Evolutionary conservation across 2,113 vertebrate genomes (phyloP), one percentile per base, ranked within the genome.

Genomic region (Nasalis larvatus): DNA sequence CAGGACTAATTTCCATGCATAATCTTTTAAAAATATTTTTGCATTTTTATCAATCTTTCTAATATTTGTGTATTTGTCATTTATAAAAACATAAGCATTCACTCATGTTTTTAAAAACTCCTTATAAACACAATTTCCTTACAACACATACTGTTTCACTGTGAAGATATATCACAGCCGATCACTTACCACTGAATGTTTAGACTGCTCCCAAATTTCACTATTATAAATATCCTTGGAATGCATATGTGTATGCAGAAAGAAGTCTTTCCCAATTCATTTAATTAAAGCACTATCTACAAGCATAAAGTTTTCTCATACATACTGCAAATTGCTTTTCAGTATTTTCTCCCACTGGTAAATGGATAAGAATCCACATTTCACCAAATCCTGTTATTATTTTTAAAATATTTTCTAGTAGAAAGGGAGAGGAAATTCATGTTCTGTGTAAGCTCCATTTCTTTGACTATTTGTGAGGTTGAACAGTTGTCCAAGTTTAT

Each of bases 361-460:
- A 71, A 85, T 93, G 30, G 20, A 20, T 52, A 93, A 89, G 52
- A 93, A 84, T 78, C 35, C 35, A 77, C 27, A 25, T 27, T 84
- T 92, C 9, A 84, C n/a, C 17, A 78, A 89, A 25, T 18, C n/a
- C 77, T 92, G 30, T 8, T 25, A 42, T 60, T 49, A 37, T 42
- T 86, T 90, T 60, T 82, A 89, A 93, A 58, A 68, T 49, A 76
- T 93, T 93, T 94, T 73, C 71, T 80, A 25, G n/a, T n/a, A 77
- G 17, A 40, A 71, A 86, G 21, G 23, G 35, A 80, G 11, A 54
- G 14, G 2, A 91, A 83, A 88, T 66, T 87, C 11, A 12, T 66
- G 77, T 54, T 11, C 52, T 40, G 3, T 69, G 45, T 84, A 76
- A 81, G 81, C 11, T 23, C 11, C 10, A 81, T 60, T 86, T 60